Evolutionary conservation across 1,140 invertebrate genomes (phyloP).

Genomic region (Calephelis virginiensis): DNA sequence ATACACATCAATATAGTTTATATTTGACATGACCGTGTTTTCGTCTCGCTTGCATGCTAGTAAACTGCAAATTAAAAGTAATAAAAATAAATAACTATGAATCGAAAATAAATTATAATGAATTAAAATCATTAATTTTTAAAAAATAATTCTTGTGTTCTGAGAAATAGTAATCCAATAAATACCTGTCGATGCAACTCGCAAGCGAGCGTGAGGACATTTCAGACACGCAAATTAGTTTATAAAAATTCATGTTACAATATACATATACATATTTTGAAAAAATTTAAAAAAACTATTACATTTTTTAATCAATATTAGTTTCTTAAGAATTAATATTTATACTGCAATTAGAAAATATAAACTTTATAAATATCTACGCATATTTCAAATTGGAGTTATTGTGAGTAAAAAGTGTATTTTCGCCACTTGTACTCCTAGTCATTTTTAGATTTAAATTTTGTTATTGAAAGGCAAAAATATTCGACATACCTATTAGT

Average conservation of each 20-base stretch:
- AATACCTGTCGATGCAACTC: constrained; percentile 13
- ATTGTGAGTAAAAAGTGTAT: no score
- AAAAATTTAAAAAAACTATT: background rate
- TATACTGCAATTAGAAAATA: no score
- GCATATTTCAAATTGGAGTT: no score
- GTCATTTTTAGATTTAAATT: no score
- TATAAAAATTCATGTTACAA: constrained; percentile 32
- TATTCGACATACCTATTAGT: no score
- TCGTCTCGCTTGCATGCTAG: background rate
- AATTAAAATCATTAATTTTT: constrained; percentile 14
- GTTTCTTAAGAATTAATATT: no score
- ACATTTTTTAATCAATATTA: no score
- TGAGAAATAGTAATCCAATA: constrained; percentile 24
- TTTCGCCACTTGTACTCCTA: no score
- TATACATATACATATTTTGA: background rate
- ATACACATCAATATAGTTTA: constrained; percentile 39
- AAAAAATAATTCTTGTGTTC: constrained; percentile 43
- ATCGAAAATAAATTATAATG: no score
- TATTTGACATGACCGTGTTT: constrained; percentile 30
- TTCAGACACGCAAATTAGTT: constrained; percentile 43
- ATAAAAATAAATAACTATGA: constrained; percentile 6
- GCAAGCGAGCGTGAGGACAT: constrained; percentile 20
- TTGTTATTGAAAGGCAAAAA: no score
- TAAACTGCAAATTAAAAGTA: background rate
- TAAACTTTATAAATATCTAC: no score